Percentiles rank a stretch among this genome's conserved stretches.
These are phyloP conservation scores for Blera fallax DNA, from an alignment of 2,888 invertebrate genomes.

Conservation along the genomic window DNA sequence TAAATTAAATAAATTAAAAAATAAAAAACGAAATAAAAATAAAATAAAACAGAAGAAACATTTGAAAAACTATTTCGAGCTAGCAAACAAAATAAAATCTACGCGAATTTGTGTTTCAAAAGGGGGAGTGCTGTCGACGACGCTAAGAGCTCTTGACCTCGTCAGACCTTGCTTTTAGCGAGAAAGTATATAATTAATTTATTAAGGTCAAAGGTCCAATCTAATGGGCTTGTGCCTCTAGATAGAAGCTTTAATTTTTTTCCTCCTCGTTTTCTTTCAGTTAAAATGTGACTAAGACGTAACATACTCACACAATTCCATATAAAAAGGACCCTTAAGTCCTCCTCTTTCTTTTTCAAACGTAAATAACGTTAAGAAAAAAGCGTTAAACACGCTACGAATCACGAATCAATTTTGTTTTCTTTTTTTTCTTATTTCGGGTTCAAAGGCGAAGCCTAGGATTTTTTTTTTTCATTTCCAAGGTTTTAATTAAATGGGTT, in stretches of 20 bases:
- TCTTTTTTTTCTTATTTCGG: neutral
- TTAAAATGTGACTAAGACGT: neutral
- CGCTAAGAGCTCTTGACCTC: constrained; percentile 20
- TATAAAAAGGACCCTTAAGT: neutral
- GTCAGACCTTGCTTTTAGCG: neutral
- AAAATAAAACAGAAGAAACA: neutral
- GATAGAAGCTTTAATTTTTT: neutral
- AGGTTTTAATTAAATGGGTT: constrained; percentile 35
- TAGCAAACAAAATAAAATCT: neutral
- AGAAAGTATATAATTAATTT: constrained; percentile 17
- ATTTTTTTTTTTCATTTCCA: constrained; percentile 31
- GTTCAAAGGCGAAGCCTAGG: constrained; percentile 1
- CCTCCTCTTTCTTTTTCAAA: neutral
- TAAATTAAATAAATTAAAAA: neutral
- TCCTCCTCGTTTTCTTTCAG: neutral
- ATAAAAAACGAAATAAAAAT: neutral
- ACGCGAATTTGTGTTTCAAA: neutral
- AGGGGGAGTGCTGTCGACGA: neutral
- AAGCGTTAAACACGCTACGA: constrained; percentile 24
- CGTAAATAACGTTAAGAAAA: neutral
- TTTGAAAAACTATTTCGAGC: neutral
- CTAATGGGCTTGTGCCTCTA: neutral
- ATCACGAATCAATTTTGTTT: neutral
- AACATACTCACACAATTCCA: too few species aligned
- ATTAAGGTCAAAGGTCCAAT: constrained; percentile 38